Evolutionary conservation across 2,797 vertebrate genomes (phyloP).

Genomic region (Luscinia luscinia): DNA sequence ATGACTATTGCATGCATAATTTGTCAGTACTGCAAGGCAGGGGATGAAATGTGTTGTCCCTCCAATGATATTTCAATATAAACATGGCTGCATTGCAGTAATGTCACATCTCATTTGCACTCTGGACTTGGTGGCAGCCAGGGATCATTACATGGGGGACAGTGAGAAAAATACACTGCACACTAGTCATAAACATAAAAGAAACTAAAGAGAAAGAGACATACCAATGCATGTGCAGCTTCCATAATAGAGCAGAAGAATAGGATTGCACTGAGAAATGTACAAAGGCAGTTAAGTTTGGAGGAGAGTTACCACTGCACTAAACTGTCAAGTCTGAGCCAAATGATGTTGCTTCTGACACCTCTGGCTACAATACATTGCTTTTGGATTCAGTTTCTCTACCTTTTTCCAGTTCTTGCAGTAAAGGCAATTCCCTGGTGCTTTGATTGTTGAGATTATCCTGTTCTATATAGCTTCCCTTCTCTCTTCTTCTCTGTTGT

Average conservation of each 20-base stretch:
- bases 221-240: background rate
- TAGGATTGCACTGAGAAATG: background rate
- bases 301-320: background rate
- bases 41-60: slow-evolving; percentile 19
- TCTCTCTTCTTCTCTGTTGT: background rate
- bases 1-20: background rate
- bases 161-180: slow-evolving; percentile 58
- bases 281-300: slow-evolving; percentile 12
- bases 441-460: slow-evolving; percentile 3
- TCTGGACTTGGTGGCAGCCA: slow-evolving; percentile 56
- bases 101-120: slow-evolving; percentile 60
- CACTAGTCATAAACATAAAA: slow-evolving; percentile 51
- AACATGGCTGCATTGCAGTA: slow-evolving; percentile 36
- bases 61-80: slow-evolving; percentile 62
- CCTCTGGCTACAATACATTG: slow-evolving; percentile 15
- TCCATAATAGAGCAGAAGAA: slow-evolving; percentile 7
- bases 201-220: slow-evolving; percentile 46
- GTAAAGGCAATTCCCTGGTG: slow-evolving; percentile 34
- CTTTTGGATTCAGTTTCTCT: slow-evolving; percentile 39
- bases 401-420: slow-evolving; percentile 16
- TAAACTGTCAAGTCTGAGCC: slow-evolving; percentile 18
- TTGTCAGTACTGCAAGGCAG: background rate
- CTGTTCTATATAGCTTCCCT: background rate
- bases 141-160: slow-evolving; percentile 42
- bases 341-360: background rate